Conservation (phyloP, 2,113 vertebrate species). For the Australoheros scitulus region DNA sequence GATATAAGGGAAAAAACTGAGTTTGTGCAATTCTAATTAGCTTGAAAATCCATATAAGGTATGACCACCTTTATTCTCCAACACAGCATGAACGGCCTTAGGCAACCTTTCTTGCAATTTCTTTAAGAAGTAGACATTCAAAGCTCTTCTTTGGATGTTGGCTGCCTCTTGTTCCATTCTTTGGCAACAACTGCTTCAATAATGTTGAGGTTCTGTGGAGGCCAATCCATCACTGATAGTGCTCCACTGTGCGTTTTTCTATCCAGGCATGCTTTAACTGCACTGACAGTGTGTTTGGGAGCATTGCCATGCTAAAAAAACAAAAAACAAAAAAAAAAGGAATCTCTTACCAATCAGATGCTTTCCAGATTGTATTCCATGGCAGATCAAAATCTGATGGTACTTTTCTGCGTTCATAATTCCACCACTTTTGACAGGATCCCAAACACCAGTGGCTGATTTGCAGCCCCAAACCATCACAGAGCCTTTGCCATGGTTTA, state of each 20-base stretch:
- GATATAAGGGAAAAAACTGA: background rate
- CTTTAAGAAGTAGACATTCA: no score
- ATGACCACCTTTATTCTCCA: background rate
- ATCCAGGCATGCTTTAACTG: background rate
- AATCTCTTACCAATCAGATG: background rate
- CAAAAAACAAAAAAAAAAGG: no score
- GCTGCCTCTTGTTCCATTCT: no score
- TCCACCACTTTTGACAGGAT: background rate
- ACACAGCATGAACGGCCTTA: no score
- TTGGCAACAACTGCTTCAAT: fast-evolving
- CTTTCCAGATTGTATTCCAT: background rate
- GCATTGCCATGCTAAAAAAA: background rate
- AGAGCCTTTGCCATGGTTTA: background rate
- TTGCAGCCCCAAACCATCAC: background rate
- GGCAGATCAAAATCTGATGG: background rate
- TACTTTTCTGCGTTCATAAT: background rate
- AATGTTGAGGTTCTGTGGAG: background rate
- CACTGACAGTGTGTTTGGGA: background rate
- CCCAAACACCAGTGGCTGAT: background rate
- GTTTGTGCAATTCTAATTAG: background rate
- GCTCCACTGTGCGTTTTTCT: background rate
- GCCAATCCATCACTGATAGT: background rate
- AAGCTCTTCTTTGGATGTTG: no score
- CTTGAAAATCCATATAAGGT: background rate
- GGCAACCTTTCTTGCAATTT: background rate